A percentile compares a stretch with the other conserved stretches of the same genome.
Conservation (phyloP, 1,140 invertebrate species). For the Penaeus vannamei region DNA sequence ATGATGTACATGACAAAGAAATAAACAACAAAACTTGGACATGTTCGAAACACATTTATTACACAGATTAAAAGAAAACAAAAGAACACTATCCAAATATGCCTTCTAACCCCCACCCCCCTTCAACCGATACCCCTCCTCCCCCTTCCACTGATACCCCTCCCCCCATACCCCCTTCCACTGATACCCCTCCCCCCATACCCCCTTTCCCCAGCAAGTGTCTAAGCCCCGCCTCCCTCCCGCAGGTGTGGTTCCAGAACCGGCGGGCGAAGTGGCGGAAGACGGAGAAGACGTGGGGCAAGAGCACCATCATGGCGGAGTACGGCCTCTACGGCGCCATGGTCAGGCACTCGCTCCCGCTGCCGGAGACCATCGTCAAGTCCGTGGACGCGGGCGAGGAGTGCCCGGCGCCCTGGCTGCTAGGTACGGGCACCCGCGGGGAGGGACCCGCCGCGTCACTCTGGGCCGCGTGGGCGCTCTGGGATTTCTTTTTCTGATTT, state of each 20-base stretch:
- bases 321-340: conserved; percentile 99
- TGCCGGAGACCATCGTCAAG: conserved; percentile 98
- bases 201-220: background rate
- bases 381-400: conserved; percentile 92
- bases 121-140: no score
- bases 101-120: no score
- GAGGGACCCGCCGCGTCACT: no score
- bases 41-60: no score
- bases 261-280: conserved; percentile 98
- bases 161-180: no score
- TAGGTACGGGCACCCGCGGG: conserved; percentile 81
- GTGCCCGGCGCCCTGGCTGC: conserved; percentile 97
- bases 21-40: no score
- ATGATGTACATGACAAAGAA: no score
- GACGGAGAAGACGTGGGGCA: conserved; percentile 99
- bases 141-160: no score
- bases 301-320: conserved; percentile 99
- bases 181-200: no score
- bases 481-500: background rate
- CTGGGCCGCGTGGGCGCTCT: background rate
- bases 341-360: conserved; percentile 96
- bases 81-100: no score
- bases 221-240: conserved; percentile 20
- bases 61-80: no score
- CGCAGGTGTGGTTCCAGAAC: conserved; percentile 99